A percentile compares a stretch with the other conserved stretches of the same genome.
phyloP scores from a whole-genome alignment of 2,113 vertebrate genomes.

The Osmerus mordax region DNA sequence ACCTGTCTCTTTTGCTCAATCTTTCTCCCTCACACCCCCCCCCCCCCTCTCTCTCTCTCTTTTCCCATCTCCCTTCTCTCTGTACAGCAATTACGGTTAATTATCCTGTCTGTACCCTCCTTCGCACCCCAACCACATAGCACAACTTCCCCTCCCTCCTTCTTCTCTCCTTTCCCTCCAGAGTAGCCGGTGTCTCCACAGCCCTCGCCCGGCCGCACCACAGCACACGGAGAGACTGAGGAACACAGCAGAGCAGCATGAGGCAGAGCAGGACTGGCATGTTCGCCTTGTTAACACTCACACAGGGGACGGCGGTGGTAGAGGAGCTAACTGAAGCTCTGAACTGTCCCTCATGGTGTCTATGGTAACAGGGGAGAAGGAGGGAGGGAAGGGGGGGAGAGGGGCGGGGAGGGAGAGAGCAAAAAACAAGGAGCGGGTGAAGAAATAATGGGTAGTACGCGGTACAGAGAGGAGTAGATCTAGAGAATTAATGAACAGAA shows the following conservation, averaged over 20 bases:
- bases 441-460: neutral
- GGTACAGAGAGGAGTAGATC: neutral
- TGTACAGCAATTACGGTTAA: neutral
- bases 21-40: conserved; percentile 24
- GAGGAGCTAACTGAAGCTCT: too few relatives aligned
- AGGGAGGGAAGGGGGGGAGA: neutral
- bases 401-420: neutral
- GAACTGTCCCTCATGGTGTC: too few relatives aligned
- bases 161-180: neutral
- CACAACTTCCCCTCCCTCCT: neutral
- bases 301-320: too few relatives aligned
- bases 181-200: neutral
- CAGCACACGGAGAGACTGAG: too few relatives aligned
- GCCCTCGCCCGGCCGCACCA: too few relatives aligned
- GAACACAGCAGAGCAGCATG: too few relatives aligned
- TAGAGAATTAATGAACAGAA: neutral
- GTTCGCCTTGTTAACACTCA: too few relatives aligned
- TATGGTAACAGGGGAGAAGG: neutral
- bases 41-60: neutral
- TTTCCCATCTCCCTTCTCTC: neutral
- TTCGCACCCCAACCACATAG: neutral
- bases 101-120: neutral
- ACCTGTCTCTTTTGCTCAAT: conserved; percentile 24
- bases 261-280: too few relatives aligned
- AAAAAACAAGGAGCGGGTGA: neutral